Base-by-base conservation (phyloP, 2,113 vertebrate species). In the Pungitius pungitius region DNA sequence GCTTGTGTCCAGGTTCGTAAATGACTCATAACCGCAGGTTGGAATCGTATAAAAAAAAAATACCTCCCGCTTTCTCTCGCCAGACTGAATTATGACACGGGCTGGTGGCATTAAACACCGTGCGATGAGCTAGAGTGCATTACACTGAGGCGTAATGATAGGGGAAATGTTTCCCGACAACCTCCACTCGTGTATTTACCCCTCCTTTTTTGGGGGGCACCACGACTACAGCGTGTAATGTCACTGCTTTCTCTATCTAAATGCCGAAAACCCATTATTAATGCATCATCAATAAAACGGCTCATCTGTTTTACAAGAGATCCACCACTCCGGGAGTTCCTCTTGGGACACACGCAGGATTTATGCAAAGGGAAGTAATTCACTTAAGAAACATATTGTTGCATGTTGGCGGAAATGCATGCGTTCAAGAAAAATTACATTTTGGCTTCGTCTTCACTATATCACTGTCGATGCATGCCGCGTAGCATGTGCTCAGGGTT, bases 31-130 rank as follows among this genome's bases (percentile, higher is more conserved):
- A 78, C 55, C 61, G 75, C 52, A 69, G 20, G 45, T 73, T 54
- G 37, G 68, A 75, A 66, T 64, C 52, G 60, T 81, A 73, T 58
- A 43, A 67, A 73, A 70, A 62, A n/a, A 64, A 76, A 79, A 82
- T 67, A 87, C 60, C 67, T 81, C 68, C 55, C 18, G 63, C 17
- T 76, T 52, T 61, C 24, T 43, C 11, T 37, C 22, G n/a, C 33
- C 30, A 43, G 11, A 9, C 5, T 10, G 40, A 58, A 76, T 76
- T 70, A 77, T 71, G n/a, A 47, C 78, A 69, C 43, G 20, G 43
- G 51, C 61, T 30, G 49, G 24, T 22, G 7, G 62, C 0, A 45
- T 57, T 65, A 22, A 73, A 75, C 51, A 22, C 14, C 52, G 61
- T 8, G 20, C 51, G 26, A 54, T 59, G 42, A 8, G 68, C n/a